A percentile compares a stretch with the other conserved stretches of the same genome.
phyloP scores from a whole-genome alignment of 1,140 invertebrate genomes.

The Metopolophium dirhodum region DNA sequence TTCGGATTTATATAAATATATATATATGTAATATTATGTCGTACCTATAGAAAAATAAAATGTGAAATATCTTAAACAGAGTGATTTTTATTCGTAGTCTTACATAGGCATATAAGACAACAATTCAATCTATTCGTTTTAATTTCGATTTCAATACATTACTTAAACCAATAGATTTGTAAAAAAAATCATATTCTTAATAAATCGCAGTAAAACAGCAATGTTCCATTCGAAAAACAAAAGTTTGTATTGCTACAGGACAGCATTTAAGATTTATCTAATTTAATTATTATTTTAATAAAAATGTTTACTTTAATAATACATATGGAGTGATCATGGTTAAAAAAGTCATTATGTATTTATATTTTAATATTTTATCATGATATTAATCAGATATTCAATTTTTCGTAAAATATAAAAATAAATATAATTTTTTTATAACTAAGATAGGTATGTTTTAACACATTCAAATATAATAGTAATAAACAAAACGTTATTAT shows the following conservation, averaged over 20 bases:
- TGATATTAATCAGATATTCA: too few species aligned
- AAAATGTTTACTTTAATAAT: not conserved
- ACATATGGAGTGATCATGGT: not conserved
- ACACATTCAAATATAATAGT: too few species aligned
- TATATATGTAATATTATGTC: not conserved
- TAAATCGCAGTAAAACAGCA: not conserved
- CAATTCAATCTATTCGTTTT: not conserved
- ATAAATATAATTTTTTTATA: too few species aligned
- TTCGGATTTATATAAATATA: not conserved
- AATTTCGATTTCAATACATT: not conserved
- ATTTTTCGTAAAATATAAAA: too few species aligned
- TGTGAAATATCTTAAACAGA: not conserved
- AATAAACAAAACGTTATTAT: not conserved
- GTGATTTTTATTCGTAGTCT: not conserved
- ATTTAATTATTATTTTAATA: not conserved
- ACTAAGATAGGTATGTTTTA: too few species aligned
- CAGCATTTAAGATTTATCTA: not conserved
- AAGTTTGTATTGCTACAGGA: not conserved
- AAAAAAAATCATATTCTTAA: not conserved
- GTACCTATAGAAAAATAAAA: not conserved
- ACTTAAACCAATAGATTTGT: not conserved
- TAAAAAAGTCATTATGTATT: not conserved
- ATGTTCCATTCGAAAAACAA: not conserved
- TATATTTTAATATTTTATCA: not conserved
- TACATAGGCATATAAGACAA: not conserved